These are phyloP conservation scores for Bubalus kerabau DNA, from an alignment of 2,113 vertebrate species.

Conservation along the genomic window DNA sequence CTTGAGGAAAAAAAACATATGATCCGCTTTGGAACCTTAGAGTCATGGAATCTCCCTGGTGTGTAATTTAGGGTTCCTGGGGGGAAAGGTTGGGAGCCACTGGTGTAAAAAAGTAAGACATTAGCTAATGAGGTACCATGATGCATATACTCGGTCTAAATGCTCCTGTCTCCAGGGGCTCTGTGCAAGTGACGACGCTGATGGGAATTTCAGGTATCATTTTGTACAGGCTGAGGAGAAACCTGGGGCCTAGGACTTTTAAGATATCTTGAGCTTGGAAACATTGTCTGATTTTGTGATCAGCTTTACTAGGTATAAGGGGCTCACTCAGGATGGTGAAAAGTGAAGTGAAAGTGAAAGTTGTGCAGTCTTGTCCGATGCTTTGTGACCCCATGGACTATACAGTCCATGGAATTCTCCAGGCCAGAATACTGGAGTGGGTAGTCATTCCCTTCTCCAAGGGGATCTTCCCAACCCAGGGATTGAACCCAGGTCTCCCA, in stretches of 20 bases:
- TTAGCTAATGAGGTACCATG: constrained; percentile 59
- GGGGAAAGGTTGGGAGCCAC: constrained; percentile 46
- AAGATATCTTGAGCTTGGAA: background rate
- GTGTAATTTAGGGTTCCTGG: constrained; percentile 54
- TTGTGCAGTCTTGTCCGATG: rapidly evolving
- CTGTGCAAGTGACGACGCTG: background rate
- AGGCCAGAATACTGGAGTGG: background rate
- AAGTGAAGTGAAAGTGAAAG: background rate
- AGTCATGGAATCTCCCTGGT: constrained; percentile 46
- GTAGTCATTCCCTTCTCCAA: background rate
- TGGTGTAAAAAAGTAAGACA: constrained; percentile 56
- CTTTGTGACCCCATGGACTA: background rate
- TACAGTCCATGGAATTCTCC: background rate
- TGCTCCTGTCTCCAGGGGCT: background rate
- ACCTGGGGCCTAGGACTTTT: background rate
- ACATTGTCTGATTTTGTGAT: background rate
- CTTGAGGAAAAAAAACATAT: constrained; percentile 54
- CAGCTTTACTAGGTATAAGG: background rate
- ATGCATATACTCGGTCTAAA: constrained; percentile 24
- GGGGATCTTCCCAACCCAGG: background rate
- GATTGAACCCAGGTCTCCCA: background rate
- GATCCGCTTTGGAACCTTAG: constrained; percentile 52
- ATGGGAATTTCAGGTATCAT: constrained; percentile 2
- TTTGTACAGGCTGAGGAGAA: background rate
- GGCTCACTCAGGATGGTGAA: background rate